Base-by-base conservation (phyloP, 2,113 vertebrate species). In the Xenus cinereus region DNA sequence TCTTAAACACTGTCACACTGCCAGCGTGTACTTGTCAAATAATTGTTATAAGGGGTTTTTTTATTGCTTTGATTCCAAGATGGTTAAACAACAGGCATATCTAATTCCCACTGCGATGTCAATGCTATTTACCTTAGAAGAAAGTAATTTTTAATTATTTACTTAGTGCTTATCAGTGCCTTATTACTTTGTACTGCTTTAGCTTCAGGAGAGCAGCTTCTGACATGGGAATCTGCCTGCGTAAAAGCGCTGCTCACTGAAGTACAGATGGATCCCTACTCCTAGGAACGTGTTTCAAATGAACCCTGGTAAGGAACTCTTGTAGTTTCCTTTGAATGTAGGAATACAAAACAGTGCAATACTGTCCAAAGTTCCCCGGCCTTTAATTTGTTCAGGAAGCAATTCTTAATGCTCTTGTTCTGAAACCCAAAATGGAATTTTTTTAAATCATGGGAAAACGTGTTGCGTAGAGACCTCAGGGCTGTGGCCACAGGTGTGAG, bases 1-100 rank as follows among this genome's bases (percentile, higher is more conserved):
- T 94, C 83, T 92, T 72, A 78, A 92, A 93, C 43, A 45, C 43
- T 93, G 75, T 75, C 94, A 57, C 59, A 15, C 57, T 95, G 78
- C 87, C 82, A 93, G 82, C 79, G 6, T 51, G 45, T 73, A 62
- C 84, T 88, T 95, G 75, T 96, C 93, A 97, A 60, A 64, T 76
- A n/a, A n/a, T 66, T 94, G 87, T 85, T 82, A 17, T 35, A 12
- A 67, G 63, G 60, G 3, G 3, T 57, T n/a, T 89, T 89, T 87
- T 81, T 46, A 82, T 66, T 95, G 62, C 69, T 93, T 89, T 87
- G 81, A 88, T 95, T 94, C 87, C 68, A 82, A 76, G 73, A 41
- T 82, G 75, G 67, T 90, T 91, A 79, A 93, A 69, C 56, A 92
- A 75, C 62, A 84, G 64, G 37, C 32, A 33, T 81, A 62, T 51